Percentiles rank a stretch among this genome's conserved stretches.
These are phyloP conservation scores for Ctenopoma multispine DNA, from an alignment of 2,797 vertebrate species.

Conservation along the genomic window DNA sequence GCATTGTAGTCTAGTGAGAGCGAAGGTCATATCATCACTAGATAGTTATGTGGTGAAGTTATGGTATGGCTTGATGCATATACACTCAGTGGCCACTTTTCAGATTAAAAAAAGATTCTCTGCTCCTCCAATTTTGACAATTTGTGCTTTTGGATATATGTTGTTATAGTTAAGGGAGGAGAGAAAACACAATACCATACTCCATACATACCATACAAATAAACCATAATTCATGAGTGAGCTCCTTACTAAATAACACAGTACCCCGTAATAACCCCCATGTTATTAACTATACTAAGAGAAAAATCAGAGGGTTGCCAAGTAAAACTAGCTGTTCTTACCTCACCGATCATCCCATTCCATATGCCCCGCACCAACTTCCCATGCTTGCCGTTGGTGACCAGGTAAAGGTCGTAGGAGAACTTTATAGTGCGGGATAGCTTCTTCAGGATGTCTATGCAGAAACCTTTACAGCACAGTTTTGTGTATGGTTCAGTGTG, in stretches of 20 bases:
- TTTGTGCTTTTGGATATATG: too few relatives aligned
- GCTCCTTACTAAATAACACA: not conserved
- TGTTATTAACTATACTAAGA: not conserved
- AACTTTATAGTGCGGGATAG: slow-evolving; percentile 94
- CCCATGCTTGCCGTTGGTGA: slow-evolving; percentile 98
- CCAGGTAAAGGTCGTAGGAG: slow-evolving; percentile 98
- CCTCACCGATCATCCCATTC: slow-evolving; percentile 99
- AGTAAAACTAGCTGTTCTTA: slow-evolving; percentile 62
- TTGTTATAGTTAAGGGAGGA: not conserved
- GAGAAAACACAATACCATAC: not conserved
- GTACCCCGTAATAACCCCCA: too few relatives aligned
- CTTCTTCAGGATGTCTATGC: slow-evolving; percentile 99
- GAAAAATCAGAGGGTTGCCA: not conserved
- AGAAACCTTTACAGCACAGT: slow-evolving; percentile 98
- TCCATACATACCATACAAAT: too few relatives aligned
- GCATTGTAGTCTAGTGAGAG: not conserved
- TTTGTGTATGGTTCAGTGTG: slow-evolving; percentile 90
- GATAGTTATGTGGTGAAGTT: not conserved
- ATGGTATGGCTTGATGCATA: not conserved
- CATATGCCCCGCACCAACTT: slow-evolving; percentile 95
- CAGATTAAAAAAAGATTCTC: too few relatives aligned
- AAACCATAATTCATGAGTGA: not conserved
- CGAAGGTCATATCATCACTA: too few relatives aligned
- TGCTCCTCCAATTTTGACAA: too few relatives aligned
- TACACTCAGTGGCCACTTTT: too few relatives aligned